A percentile compares a stretch with the other conserved stretches of the same genome.
phyloP scores from a whole-genome alignment of 2,113 vertebrate genomes.

The Camelus bactrianus region DNA sequence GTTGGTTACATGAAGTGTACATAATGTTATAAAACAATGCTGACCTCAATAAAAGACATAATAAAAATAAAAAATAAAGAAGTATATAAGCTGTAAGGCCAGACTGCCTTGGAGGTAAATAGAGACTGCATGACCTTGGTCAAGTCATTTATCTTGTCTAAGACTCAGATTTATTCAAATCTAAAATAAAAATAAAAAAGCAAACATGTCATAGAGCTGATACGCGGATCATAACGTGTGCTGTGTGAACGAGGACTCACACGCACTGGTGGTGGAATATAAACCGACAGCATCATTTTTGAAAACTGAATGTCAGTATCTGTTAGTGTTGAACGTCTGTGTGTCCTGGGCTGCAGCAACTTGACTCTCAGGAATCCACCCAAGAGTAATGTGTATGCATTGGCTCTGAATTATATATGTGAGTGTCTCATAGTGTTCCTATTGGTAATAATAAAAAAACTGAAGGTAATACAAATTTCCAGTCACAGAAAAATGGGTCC shows the following conservation, averaged over 20 bases:
- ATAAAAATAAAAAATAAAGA: background rate
- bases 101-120: background rate
- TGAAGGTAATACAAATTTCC: background rate
- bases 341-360: accelerated
- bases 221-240: background rate
- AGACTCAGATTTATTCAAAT: constrained; percentile 3
- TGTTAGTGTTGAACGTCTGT: background rate
- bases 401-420: background rate
- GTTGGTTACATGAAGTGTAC: background rate
- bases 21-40: background rate
- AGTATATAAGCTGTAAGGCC: background rate
- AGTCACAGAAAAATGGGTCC: background rate
- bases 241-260: background rate
- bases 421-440: background rate
- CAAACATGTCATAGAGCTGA: background rate
- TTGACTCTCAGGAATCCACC: background rate
- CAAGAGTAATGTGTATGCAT: background rate
- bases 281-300: background rate
- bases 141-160: background rate
- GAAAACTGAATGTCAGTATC: background rate
- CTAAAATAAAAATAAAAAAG: background rate
- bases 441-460: background rate
- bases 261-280: accelerated
- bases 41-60: background rate
- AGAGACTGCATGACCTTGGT: background rate